phyloP scores from a whole-genome alignment of 2,888 invertebrate species.

The Phasia obesa region DNA sequence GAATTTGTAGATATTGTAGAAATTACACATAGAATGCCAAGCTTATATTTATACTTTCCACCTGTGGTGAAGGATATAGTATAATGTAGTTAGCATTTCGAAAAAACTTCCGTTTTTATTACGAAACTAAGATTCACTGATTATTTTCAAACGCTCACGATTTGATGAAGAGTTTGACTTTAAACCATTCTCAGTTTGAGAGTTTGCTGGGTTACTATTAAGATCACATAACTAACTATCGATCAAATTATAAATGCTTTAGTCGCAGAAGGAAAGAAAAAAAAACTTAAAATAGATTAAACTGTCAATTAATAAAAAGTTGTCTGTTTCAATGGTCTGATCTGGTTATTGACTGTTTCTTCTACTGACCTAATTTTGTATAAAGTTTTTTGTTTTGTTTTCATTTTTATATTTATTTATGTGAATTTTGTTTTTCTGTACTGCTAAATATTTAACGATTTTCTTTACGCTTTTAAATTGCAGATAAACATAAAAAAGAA shows the following conservation, averaged over 20 bases:
- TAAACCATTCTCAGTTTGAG: too few species aligned
- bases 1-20: too few species aligned
- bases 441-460: conserved; percentile 52
- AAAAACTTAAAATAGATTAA: conserved; percentile 65
- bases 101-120: too few species aligned
- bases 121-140: too few species aligned
- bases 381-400: conserved; percentile 31
- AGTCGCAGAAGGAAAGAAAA: conserved; percentile 27
- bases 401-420: conserved; percentile 60
- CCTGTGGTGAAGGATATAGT: too few species aligned
- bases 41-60: too few species aligned
- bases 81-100: too few species aligned
- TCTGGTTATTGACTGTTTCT: conserved; percentile 67
- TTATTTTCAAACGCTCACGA: too few species aligned
- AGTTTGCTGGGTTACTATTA: conserved; percentile 43
- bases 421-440: conserved; percentile 47
- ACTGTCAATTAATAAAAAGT: conserved; percentile 70
- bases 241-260: conserved; percentile 60
- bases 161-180: too few species aligned
- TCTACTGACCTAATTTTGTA: conserved; percentile 65
- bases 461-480: conserved; percentile 52
- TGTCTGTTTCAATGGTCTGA: conserved; percentile 51
- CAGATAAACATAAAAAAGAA: conserved; percentile 4
- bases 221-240: conserved; percentile 57
- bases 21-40: too few species aligned